Evolutionary conservation across 2,888 invertebrate species (phyloP).

Genomic region (Megaustenia siamemsis): DNA sequence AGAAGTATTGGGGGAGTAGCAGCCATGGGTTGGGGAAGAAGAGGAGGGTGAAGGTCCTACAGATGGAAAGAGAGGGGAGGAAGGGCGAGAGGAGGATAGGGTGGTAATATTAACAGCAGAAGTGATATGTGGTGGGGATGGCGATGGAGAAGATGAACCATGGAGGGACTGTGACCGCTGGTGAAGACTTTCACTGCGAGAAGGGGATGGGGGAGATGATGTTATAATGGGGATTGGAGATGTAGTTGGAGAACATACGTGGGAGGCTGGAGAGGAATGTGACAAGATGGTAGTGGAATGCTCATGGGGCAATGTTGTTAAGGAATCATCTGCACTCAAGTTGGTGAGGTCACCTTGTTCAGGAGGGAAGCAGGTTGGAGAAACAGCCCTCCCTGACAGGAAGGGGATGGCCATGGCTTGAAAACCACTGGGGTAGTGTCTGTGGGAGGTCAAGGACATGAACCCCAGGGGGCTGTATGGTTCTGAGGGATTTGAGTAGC

Average conservation of each 20-base stretch:
- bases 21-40: slow-evolving; percentile 54
- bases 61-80: slow-evolving; percentile 45
- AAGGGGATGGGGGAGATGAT: slow-evolving; percentile 52
- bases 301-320: slow-evolving; percentile 20
- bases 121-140: slow-evolving; percentile 36
- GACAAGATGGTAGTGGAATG: slow-evolving; percentile 41
- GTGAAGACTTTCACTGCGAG: not conserved
- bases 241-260: slow-evolving; percentile 47
- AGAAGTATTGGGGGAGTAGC: slow-evolving; percentile 51
- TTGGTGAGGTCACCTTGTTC: slow-evolving; percentile 7
- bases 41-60: slow-evolving; percentile 52
- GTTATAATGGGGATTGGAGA: slow-evolving; percentile 52
- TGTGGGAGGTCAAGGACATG: slow-evolving; percentile 37
- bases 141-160: slow-evolving; percentile 29
- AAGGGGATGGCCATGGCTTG: slow-evolving; percentile 45
- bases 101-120: slow-evolving; percentile 36
- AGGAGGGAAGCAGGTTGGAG: slow-evolving; percentile 45
- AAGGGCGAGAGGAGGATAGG: slow-evolving; percentile 35
- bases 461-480: slow-evolving; percentile 35
- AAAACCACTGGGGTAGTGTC: slow-evolving; percentile 33
- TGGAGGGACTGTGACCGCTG: slow-evolving; percentile 23
- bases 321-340: slow-evolving; percentile 29
- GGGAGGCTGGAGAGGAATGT: slow-evolving; percentile 53
- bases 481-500: slow-evolving; percentile 21
- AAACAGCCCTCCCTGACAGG: slow-evolving; percentile 42